These are phyloP conservation scores for Leistus spinibarbis DNA, from an alignment of 2,888 invertebrate species.

Conservation along the genomic window DNA sequence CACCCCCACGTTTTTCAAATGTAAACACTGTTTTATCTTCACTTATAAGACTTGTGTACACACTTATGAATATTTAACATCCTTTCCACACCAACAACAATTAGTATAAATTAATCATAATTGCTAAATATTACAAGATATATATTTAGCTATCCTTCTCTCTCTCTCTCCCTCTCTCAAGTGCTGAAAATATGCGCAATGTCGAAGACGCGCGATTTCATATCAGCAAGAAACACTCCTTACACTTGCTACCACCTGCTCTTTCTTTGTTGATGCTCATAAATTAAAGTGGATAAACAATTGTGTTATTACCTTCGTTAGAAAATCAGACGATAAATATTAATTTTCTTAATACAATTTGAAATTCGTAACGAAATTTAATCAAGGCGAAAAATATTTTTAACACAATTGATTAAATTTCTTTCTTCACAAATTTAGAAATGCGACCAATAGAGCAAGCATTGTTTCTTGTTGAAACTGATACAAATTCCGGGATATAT, in stretches of 20 bases:
- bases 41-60: conserved; percentile 38
- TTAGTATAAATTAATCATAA: conserved; percentile 39
- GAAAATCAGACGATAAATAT: not conserved
- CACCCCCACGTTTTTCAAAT: conserved; percentile 34
- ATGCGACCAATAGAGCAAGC: no score
- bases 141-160: no score
- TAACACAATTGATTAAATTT: no score
- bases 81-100: conserved; percentile 35
- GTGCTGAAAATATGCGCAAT: no score
- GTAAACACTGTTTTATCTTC: conserved; percentile 38
- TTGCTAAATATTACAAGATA: conserved; percentile 38
- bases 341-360: not conserved
- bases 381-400: no score
- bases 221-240: not conserved
- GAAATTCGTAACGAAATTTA: not conserved
- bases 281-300: not conserved
- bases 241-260: not conserved
- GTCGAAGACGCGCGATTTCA: not conserved
- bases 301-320: not conserved
- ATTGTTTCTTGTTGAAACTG: no score
- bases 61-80: conserved; percentile 38
- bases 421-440: no score
- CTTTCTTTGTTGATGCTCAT: not conserved
- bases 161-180: no score
- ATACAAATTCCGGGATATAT: no score